These are phyloP conservation scores for Mythimna albipuncta DNA, from an alignment of 2,888 invertebrate genomes.

Conservation along the genomic window DNA sequence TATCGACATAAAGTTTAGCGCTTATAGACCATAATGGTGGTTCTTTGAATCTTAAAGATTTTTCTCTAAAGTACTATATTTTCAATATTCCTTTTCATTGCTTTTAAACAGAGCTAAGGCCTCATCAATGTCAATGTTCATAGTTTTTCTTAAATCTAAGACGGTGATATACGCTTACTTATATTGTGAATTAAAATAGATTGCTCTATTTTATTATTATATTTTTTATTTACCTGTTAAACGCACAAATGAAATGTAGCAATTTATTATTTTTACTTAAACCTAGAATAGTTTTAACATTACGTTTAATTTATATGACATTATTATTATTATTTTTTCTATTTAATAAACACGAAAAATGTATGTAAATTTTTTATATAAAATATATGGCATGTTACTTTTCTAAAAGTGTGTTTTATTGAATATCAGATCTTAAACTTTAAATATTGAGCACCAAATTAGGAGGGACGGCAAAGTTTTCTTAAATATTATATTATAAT, in stretches of 20 bases:
- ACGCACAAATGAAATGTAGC: constrained; percentile 82
- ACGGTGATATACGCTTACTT: constrained; percentile 72
- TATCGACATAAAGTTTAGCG: too few relatives aligned
- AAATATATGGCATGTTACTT: constrained; percentile 90
- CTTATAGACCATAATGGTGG: too few relatives aligned
- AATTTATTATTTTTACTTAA: constrained; percentile 75
- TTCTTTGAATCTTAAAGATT: not conserved
- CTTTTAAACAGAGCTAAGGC: not conserved
- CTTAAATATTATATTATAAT: constrained; percentile 58
- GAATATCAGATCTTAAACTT: constrained; percentile 62
- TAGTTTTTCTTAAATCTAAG: constrained; percentile 49
- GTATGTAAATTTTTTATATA: constrained; percentile 76
- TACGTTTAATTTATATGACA: constrained; percentile 67
- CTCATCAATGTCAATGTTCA: constrained; percentile 35
- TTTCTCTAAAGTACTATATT: not conserved
- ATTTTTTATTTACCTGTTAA: constrained; percentile 67
- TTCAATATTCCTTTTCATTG: not conserved
- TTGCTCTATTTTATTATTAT: constrained; percentile 77
- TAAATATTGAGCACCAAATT: constrained; percentile 73
- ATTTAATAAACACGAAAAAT: constrained; percentile 80
- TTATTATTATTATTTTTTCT: constrained; percentile 73
- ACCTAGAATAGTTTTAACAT: constrained; percentile 64
- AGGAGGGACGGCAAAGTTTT: constrained; percentile 58
- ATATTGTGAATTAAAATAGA: constrained; percentile 71
- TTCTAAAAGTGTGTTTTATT: constrained; percentile 78